phyloP scores from a whole-genome alignment of 2,113 vertebrate genomes.

The Marcusenius ussheri region DNA sequence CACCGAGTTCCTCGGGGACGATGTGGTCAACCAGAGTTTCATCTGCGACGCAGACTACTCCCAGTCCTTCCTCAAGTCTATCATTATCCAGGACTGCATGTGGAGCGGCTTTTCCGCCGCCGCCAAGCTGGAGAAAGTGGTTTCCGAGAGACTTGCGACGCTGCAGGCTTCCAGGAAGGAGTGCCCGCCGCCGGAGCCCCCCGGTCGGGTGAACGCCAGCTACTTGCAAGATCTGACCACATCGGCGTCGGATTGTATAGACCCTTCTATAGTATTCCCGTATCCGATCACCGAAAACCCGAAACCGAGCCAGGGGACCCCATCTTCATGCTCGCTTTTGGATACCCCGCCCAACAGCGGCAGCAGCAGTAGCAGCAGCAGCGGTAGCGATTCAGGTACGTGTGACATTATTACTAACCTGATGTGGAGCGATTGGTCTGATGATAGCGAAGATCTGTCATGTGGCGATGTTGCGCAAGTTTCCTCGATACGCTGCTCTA shows the following conservation, averaged over 20 bases:
- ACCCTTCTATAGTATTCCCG: slow-evolving; percentile 90
- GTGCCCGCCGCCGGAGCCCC: slow-evolving; percentile 17
- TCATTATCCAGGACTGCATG: slow-evolving; percentile 98
- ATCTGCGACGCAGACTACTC: slow-evolving; percentile 89
- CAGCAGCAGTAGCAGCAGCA: slow-evolving; percentile 60
- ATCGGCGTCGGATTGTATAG: slow-evolving; percentile 85
- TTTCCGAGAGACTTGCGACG: slow-evolving; percentile 84
- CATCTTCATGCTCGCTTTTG: slow-evolving; percentile 47
- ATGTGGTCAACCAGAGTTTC: slow-evolving; percentile 94
- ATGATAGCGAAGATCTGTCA: neutral
- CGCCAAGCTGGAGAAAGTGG: slow-evolving; percentile 86
- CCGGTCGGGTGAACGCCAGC: neutral
- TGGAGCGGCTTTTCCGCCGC: slow-evolving; percentile 93
- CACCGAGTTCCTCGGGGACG: slow-evolving; percentile 86
- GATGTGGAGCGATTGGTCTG: neutral
- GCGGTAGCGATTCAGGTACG: slow-evolving; percentile 81
- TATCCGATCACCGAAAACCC: slow-evolving; percentile 76
- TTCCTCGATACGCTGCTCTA: neutral
- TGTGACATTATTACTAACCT: neutral
- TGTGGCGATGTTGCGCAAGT: neutral
- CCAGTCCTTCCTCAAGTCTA: slow-evolving; percentile 77
- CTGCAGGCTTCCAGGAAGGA: slow-evolving; percentile 76
- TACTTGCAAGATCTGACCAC: slow-evolving; percentile 85
- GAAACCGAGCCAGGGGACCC: slow-evolving; percentile 51
- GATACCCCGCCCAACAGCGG: slow-evolving; percentile 81